These are phyloP conservation scores for Esox niger DNA, from an alignment of 2,113 vertebrate genomes.

Conservation along the genomic window DNA sequence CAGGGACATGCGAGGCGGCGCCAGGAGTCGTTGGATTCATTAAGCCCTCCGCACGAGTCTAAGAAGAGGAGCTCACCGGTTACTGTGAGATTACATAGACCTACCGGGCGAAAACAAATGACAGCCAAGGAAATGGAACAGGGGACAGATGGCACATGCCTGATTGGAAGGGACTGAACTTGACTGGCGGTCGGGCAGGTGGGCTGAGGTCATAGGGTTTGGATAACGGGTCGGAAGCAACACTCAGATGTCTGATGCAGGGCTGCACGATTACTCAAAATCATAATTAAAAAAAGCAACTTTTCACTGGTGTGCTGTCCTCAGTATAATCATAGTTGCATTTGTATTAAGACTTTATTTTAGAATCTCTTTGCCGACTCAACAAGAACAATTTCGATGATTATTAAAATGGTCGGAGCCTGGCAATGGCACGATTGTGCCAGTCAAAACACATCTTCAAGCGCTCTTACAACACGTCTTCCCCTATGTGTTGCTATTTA, in stretches of 20 bases:
- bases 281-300: no score
- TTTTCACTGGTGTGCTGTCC: no score
- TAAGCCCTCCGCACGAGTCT: conserved; percentile 72
- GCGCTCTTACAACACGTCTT: no score
- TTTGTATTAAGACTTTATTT: no score
- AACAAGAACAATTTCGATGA: no score
- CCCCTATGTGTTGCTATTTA: no score
- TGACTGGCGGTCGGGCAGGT: conserved; percentile 40
- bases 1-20: conserved; percentile 48
- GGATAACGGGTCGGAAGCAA: conserved; percentile 35
- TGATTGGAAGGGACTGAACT: conserved; percentile 56
- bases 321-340: no score
- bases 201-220: conserved; percentile 41
- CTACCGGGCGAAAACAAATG: conserved; percentile 73
- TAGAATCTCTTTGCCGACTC: no score
- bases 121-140: conserved; percentile 58
- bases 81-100: conserved; percentile 58
- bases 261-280: no score
- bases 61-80: conserved; percentile 62
- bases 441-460: no score
- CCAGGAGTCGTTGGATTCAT: conserved; percentile 67
- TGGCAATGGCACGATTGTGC: no score
- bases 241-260: conserved; percentile 30
- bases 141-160: conserved; percentile 70
- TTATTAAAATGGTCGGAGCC: no score